A percentile compares a stretch with the other conserved stretches of the same genome.
Evolutionary conservation across 2,113 vertebrate genomes (phyloP).

Genomic region (Corythornis madagascariensis): DNA sequence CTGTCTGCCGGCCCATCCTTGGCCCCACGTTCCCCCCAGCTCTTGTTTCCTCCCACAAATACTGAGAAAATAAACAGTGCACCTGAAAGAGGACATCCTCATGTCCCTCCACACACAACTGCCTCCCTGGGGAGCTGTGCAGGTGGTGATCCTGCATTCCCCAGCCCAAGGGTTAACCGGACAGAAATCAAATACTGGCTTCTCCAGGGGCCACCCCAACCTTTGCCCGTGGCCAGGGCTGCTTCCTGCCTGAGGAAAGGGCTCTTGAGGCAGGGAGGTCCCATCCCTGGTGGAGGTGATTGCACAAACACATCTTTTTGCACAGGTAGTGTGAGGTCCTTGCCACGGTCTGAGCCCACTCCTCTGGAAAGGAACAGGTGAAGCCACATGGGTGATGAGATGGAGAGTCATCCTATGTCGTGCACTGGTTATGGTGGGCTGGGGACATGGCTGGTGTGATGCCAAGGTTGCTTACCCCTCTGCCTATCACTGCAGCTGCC

Average conservation of each 20-base stretch:
- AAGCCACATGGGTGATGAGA: not conserved
- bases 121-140: not conserved
- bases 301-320: not conserved
- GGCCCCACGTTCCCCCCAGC: not conserved
- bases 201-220: not conserved
- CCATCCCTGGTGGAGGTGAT: not conserved
- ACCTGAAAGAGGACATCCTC: not conserved
- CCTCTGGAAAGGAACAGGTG: accelerated
- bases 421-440: not conserved
- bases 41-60: constrained; percentile 62
- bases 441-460: not conserved
- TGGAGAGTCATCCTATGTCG: not conserved
- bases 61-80: constrained; percentile 32
- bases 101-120: not conserved
- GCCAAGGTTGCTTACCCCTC: not conserved
- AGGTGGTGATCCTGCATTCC: constrained; percentile 69
- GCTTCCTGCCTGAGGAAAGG: not conserved
- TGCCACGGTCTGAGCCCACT: accelerated
- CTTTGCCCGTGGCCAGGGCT: not conserved
- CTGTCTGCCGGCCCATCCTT: not conserved
- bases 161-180: constrained; percentile 36
- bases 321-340: accelerated
- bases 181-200: constrained; percentile 66
- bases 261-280: accelerated
- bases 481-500: not conserved